Evolutionary conservation across 53 echinoderm and acorn worm species (phyloP), one percentile per base, ranked within the genome.

Genomic region (Holothuria leucospilota): DNA sequence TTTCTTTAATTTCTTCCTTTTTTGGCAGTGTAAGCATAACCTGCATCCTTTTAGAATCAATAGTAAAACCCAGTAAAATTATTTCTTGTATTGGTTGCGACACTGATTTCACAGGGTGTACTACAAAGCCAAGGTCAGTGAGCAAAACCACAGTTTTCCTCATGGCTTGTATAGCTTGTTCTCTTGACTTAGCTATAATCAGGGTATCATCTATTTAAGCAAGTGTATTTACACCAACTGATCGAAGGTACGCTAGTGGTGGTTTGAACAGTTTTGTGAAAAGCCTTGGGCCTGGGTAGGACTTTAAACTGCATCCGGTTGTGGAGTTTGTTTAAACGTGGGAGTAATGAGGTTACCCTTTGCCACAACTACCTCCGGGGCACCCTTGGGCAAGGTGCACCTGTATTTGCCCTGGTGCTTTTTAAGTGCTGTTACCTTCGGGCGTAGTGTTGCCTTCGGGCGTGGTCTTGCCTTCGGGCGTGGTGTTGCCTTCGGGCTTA

Each of bases 261-360:
- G 90, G 90, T 40, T 90, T 90, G 39, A 90, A 25, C 0, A 91
- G 28, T 87, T 91, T 91, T 42, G 91, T 91, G 53, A 84, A 91
- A n/a, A n/a, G n/a, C n/a, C n/a, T n/a, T n/a, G n/a, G n/a, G n/a
- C n/a, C n/a, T n/a, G n/a, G n/a, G n/a, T n/a, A n/a, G n/a, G n/a
- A n/a, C n/a, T n/a, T n/a, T n/a, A n/a, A n/a, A n/a, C n/a, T n/a
- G n/a, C n/a, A n/a, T n/a, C n/a, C n/a, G n/a, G n/a, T n/a, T n/a
- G n/a, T n/a, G n/a, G n/a, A n/a, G n/a, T n/a, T n/a, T n/a, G n/a
- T n/a, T n/a, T n/a, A n/a, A n/a, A n/a, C n/a, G n/a, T n/a, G n/a
- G n/a, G n/a, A n/a, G n/a, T n/a, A n/a, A n/a, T n/a, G n/a, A n/a
- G n/a, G n/a, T n/a, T n/a, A n/a, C n/a, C n/a, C n/a, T n/a, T n/a